Percentiles rank a stretch among this genome's conserved stretches.
Conservation (phyloP, 2,888 invertebrate genomes). For the Gonocerus acuteangulatus region DNA sequence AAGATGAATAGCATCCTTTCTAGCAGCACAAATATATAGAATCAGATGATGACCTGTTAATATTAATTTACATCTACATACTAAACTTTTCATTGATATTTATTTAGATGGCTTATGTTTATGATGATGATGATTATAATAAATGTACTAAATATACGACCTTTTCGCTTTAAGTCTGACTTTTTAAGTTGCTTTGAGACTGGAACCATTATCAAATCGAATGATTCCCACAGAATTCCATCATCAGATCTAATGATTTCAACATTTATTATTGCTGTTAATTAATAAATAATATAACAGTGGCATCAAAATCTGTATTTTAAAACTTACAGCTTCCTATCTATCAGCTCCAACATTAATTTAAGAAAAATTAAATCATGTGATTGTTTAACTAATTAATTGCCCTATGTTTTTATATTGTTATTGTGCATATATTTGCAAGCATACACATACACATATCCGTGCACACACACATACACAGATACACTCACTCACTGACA, state of each 20-base stretch:
- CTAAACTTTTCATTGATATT: too few relatives aligned
- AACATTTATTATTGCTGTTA: too few relatives aligned
- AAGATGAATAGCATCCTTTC: not conserved
- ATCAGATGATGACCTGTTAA: not conserved
- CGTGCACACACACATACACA: not conserved
- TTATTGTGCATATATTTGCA: slow-evolving; percentile 8
- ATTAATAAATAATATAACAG: too few relatives aligned
- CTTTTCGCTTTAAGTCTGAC: too few relatives aligned
- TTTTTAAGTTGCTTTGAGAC: too few relatives aligned
- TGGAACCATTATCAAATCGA: too few relatives aligned
- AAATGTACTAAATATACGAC: not conserved
- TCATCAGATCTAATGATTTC: too few relatives aligned
- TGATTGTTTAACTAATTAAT: slow-evolving; percentile 14
- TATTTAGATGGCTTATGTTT: too few relatives aligned
- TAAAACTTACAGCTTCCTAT: slow-evolving; percentile 16
- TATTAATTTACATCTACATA: not conserved
- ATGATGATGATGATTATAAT: too few relatives aligned
- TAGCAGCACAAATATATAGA: slow-evolving; percentile 9
- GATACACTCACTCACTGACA: slow-evolving; percentile 1
- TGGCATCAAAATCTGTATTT: too few relatives aligned
- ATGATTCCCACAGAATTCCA: too few relatives aligned
- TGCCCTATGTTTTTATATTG: slow-evolving; percentile 15
- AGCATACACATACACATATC: slow-evolving; percentile 1
- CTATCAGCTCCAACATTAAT: slow-evolving; percentile 16
- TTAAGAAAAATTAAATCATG: slow-evolving; percentile 11